Percentiles rank a stretch among this genome's conserved stretches.
Evolutionary conservation across 2,888 invertebrate genomes (phyloP).

Genomic region (Lasioglossum villosulum): DNA sequence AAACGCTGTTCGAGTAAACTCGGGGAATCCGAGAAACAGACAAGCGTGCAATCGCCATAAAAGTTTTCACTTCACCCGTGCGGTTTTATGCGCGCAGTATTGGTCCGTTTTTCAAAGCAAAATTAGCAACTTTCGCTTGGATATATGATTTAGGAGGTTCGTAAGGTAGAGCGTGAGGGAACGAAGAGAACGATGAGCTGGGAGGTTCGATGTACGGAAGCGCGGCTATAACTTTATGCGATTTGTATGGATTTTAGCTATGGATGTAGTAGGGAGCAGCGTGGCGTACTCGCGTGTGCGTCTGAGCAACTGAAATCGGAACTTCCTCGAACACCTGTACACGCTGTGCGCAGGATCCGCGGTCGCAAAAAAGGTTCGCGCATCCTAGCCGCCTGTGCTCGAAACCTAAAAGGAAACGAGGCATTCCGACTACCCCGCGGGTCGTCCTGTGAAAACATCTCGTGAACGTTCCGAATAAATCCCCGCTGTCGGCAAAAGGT

Average conservation of each 20-base stretch:
- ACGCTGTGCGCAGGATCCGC: neutral
- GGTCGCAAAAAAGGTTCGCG: neutral
- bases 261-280: neutral
- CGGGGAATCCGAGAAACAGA: no score
- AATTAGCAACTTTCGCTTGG: no score
- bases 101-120: no score
- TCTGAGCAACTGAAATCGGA: neutral
- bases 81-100: no score
- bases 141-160: no score
- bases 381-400: neutral
- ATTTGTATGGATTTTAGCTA: neutral
- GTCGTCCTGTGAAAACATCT: slow-evolving; percentile 37
- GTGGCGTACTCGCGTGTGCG: neutral
- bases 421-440: slow-evolving; percentile 10
- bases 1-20: no score
- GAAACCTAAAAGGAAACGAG: slow-evolving; percentile 25
- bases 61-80: no score
- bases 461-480: slow-evolving; percentile 45
- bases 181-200: neutral
- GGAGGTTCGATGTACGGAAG: neutral
- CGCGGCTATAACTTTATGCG: neutral
- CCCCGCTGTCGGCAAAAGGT: slow-evolving; percentile 27
- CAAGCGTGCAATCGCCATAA: no score
- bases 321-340: slow-evolving; percentile 11
- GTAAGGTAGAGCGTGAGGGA: neutral